Evolutionary conservation across 2,113 vertebrate species (phyloP).

Genomic region (Thamnophis sirtalis): DNA sequence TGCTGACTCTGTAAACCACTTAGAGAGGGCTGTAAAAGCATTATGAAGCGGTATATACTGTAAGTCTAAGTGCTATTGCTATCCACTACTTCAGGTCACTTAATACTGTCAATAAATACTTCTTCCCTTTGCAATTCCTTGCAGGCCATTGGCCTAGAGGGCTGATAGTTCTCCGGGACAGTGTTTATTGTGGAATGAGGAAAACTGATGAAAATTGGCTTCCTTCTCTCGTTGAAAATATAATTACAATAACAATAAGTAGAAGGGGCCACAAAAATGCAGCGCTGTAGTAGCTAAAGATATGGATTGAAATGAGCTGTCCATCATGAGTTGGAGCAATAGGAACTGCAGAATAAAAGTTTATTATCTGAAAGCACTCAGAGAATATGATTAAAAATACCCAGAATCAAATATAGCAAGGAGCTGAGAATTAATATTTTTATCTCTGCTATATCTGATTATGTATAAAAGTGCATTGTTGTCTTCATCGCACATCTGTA

Average conservation of each 20-base stretch:
- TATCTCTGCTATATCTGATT: background rate
- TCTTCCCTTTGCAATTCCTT: background rate
- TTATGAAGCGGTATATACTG: no score
- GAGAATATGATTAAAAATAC: background rate
- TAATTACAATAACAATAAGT: background rate
- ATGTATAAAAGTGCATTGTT: conserved; percentile 2
- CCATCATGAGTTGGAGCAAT: background rate
- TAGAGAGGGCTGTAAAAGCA: no score
- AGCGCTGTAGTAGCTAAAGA: background rate
- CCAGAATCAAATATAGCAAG: background rate
- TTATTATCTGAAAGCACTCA: background rate
- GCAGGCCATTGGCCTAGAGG: background rate
- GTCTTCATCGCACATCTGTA: conserved; percentile 23
- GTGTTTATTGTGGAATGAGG: background rate
- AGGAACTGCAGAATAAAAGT: background rate
- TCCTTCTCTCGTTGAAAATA: background rate
- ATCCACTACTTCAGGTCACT: background rate
- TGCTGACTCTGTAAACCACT: no score
- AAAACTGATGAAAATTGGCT: background rate
- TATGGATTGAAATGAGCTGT: background rate
- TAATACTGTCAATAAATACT: background rate
- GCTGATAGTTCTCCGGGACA: background rate
- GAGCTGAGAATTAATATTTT: background rate
- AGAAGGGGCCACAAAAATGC: background rate
- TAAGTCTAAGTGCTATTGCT: no score